Base-by-base conservation (phyloP, 1,140 invertebrate genomes). In the Halictus rubicundus region DNA sequence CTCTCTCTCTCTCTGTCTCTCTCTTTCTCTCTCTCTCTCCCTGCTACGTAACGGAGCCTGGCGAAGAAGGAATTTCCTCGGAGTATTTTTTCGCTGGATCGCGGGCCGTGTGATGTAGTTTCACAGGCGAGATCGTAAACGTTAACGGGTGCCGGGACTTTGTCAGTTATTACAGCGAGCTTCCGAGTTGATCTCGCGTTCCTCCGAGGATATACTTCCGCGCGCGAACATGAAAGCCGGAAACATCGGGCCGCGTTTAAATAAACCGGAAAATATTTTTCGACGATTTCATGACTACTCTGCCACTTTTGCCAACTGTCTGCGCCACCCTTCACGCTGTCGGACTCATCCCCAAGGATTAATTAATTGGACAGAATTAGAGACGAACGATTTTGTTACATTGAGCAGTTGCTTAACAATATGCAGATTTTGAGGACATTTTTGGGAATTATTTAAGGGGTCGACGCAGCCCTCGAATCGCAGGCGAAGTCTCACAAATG, bases 261-360 rank as follows among this genome's bases (percentile, higher is more conserved):
- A 78, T 78, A 78, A 78, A 68, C 46, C 49, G 37, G 60, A 64
- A 78, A 78, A 72, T 78, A 78, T 78, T 72, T 78, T 72, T 72
- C 65, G 72, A 78, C 60, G 76, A 78, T 78, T 78, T 27, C 76
- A 46, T 21, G 68, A 27, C 52, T 68, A 46, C 60, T 64, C 49
- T 1, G 49, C 49, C 7, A 4, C 12, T 54, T 21, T 5, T 12
- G 32, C 37, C 64, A 61, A 54, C 68, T 39, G n/a, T 21, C 14
- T 14, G 16, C 7, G n/a, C n/a, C 8, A 8, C 21, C n/a, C 21
- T n/a, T 21, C 6, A 3, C 39, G 42, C 25, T 39, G 7, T 9
- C 37, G 19, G 6, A 5, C 16, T n/a, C n/a, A n/a, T n/a, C n/a
- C n/a, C n/a, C n/a, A n/a, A n/a, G n/a, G n/a, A n/a, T n/a, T n/a